Percentiles rank a stretch among this genome's conserved stretches.
Evolutionary conservation across 2,113 vertebrate genomes (phyloP).

Genomic region (human): GRCh38 chr9:126626501-126627000

Average conservation of each 20-base stretch:
- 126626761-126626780: conserved; percentile 89
- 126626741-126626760: conserved; percentile 91
- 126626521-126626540: conserved; percentile 68
- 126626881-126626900: conserved; percentile 89
- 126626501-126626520: neutral
- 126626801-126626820: conserved; percentile 96
- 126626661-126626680: conserved; percentile 90
- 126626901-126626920: conserved; percentile 93
- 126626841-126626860: conserved; percentile 94
- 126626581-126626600: conserved; percentile 68
- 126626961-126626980: neutral
- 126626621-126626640: conserved; percentile 79
- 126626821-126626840: conserved; percentile 95
- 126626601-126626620: conserved; percentile 56
- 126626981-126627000: neutral
- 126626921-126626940: conserved; percentile 63
- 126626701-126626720: conserved; percentile 23
- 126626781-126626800: conserved; percentile 89
- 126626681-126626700: conserved; percentile 56
- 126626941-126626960: neutral
- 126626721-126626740: conserved; percentile 46
- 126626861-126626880: conserved; percentile 86
- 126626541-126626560: conserved; percentile 74
- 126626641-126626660: conserved; percentile 84
- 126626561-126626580: conserved; percentile 66